Base-by-base conservation (phyloP, 2,797 vertebrate species). In the Emydoidea blandingii region DNA sequence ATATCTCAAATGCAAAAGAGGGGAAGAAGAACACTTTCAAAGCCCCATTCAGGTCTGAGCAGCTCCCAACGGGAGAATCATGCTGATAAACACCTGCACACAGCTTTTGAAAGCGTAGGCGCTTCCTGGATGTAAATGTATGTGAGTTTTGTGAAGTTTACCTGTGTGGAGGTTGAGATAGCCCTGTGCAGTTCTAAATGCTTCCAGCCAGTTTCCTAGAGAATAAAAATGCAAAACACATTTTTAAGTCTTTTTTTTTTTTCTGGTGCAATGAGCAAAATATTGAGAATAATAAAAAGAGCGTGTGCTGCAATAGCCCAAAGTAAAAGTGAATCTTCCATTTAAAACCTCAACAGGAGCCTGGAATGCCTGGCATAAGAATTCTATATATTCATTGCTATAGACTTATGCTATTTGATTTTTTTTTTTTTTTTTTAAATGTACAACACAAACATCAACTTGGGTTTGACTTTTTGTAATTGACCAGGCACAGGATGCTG, bases 321-420 rank as follows among this genome's bases (percentile, higher is more conserved):
- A 81, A 91, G 59, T 6, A 81, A 34, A 86, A 87, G 76, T 68
- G 12, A 72, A 23, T 0, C 76, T 81, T 83, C 7, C 34, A 89
- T 88, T 88, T 62, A 87, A 88, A 57, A 79, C 18, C 21, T 87
- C 86, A 11, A 5, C 4, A 59, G 84, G 52, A 87, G 27, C 25
- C 44, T 8, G 12, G 50, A 12, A 74, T 95, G 5, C 50, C n/a
- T 86, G 80, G n/a, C 52, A 54, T 25, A 83, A 89, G 57, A 82
- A 85, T 74, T 91, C 88, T 50, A 34, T n/a, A 4, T 92, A 50
- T 41, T 88, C 74, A 29, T 78, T 96, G 56, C 56, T 93, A 10
- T 53, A 1, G 44, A 49, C 44, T 95, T 78, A 53, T 47, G 41
- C 25, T 31, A n/a, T 49, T 47, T 47, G 50, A 1, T 50, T 15